Base-by-base conservation (phyloP, 2,113 vertebrate species). In the Forbesichthys papilliferus region DNA sequence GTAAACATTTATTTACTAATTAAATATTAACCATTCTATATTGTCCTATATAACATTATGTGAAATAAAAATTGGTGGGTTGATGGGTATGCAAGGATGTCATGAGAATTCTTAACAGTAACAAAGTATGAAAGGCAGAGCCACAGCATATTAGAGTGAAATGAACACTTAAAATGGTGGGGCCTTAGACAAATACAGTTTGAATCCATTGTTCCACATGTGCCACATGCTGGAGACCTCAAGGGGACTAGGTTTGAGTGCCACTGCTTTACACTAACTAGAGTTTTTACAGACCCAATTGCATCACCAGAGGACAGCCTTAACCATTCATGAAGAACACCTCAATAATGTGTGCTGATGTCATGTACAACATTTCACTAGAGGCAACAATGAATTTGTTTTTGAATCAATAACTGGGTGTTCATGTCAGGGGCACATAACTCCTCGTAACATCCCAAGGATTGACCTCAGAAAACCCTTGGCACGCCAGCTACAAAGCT, bases 361-460 rank as follows among this genome's bases (percentile, higher is more conserved):
- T 84, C 86, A 83, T 77, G 79, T 67, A 14, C 16, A 27, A 11
- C 33, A 77, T 68, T 83, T 78, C 68, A 76, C 70, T 78, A 73
- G 77, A 80, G 72, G 78, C 85, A 75, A 80, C 75, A 42, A 8
- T 48, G 71, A 75, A 87, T 88, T 82, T 86, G 82, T 89, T 78
- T 83, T 71, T 68, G 64, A 84, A 89, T 88, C 85, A 77, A 89
- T 90, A 86, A 68, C 74, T 55, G 71, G 77, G 81, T 83, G 78
- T 80, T 86, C 79, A 75, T 74, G 66, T 79, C 64, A 42, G 61
- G 63, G 61, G 13, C 27, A 42, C 63, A 64, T 72, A 77, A 65
- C 82, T 82, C 79, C 79, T 76, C 75, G 71, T 84, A 49, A 65
- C 75, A 80, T 83, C 74, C 73, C 76, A 73, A 79, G 75, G 78